Percentiles rank a stretch among this genome's conserved stretches.
Evolutionary conservation across 2,113 vertebrate genomes (phyloP).

Genomic region (Brachyistius frenatus): DNA sequence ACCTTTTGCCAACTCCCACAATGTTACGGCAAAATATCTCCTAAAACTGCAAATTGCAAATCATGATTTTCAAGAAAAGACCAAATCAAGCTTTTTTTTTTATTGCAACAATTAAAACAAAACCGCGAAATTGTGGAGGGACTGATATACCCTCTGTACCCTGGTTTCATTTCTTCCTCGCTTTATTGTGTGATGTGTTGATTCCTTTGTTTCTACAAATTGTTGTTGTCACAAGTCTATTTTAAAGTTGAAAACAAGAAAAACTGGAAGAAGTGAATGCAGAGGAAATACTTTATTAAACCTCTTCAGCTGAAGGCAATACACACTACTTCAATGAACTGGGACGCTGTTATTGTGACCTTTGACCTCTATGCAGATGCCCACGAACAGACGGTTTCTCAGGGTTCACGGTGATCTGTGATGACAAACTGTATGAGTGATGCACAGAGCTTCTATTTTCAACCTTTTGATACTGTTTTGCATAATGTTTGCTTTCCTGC

Average conservation of each 20-base stretch:
- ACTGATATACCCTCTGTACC: background rate
- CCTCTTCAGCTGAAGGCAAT: slow-evolving; percentile 22
- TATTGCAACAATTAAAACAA: no score
- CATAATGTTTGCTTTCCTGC: slow-evolving; percentile 15
- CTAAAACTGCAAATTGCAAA: no score
- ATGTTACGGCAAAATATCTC: no score
- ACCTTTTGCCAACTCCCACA: no score
- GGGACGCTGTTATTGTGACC: background rate
- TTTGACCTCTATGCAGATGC: slow-evolving; percentile 51
- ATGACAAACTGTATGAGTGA: slow-evolving; percentile 2
- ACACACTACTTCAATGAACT: slow-evolving; percentile 5
- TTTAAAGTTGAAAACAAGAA: slow-evolving; percentile 33
- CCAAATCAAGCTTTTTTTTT: no score
- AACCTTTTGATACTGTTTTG: slow-evolving; percentile 54
- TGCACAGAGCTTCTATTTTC: slow-evolving; percentile 29
- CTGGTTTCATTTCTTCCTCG: slow-evolving; percentile 1
- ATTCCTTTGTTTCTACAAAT: slow-evolving; percentile 27
- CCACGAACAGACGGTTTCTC: slow-evolving; percentile 17
- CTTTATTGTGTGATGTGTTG: slow-evolving; percentile 9
- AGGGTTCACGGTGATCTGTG: slow-evolving; percentile 41
- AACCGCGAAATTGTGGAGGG: no score
- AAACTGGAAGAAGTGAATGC: background rate
- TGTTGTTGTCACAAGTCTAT: background rate
- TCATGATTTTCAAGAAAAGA: no score
- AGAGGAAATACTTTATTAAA: background rate